Base-by-base conservation (phyloP, 53 echinoderm and acorn worm species). In the Echinometra lucunter region DNA sequence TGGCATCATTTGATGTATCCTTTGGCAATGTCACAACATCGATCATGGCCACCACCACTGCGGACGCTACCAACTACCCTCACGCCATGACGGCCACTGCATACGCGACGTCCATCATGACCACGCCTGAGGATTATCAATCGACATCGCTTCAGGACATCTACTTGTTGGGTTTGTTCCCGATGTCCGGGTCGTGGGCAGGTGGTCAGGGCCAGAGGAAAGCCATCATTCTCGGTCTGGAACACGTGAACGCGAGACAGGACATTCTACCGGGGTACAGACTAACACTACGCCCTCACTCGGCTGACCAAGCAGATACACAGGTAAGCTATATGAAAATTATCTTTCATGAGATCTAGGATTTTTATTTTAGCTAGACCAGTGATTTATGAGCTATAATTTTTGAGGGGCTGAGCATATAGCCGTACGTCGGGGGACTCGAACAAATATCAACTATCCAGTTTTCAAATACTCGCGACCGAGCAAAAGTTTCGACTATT, bases 101-200 rank as follows among this genome's bases (percentile, higher is more conserved):
- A 6, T 57, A 44, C 28, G 32, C 88, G 85, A 32, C 34, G 3
- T 58, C 87, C 12, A 15, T 16, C n/a, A 94, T 21, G 49, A 66
- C 44, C 42, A 44, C 69, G 45, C 25, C 72, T 1, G 42, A 19
- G 28, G 45, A 40, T 27, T 42, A 45, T 37, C 2, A 37, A 2
- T 45, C n/a, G 7, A 21, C 44, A 0, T 45, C 45, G n/a, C 28
- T 28, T 6, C 23, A 16, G 38, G 96, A 96, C 38, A 57, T 97
- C 47, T 94, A 97, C 80, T 80, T 97, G 37, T 74, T 97, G 57
- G 94, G 96, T 2, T 96, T 97, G 78, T 97, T 96, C 92, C 97
- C 97, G 69, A 97, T 97, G 97, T 95, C 96, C 2, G 97, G 97
- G 57, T 94, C 95, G 3, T 97, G 97, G 97, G 92, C 97, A 1